phyloP scores from a whole-genome alignment of 2,797 vertebrate species.

The Ficedula albicollis region DNA sequence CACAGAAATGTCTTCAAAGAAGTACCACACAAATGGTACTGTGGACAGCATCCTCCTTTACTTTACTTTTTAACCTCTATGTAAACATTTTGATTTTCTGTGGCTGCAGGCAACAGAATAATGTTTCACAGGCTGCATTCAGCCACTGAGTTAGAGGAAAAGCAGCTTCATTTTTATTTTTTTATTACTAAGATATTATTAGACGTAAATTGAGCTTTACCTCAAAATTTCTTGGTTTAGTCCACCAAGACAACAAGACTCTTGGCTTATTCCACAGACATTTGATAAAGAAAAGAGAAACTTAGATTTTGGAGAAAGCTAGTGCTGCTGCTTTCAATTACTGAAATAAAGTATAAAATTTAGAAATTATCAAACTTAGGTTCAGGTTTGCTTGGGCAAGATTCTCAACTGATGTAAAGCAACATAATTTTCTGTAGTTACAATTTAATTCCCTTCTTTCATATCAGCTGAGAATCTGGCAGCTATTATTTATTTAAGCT shows the following conservation, averaged over 20 bases:
- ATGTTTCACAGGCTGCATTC: background rate
- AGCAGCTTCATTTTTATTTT: background rate
- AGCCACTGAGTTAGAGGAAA: background rate
- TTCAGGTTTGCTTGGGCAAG: background rate
- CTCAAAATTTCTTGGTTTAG: background rate
- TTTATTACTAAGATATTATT: background rate
- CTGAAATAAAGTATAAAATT: slow-evolving; percentile 1
- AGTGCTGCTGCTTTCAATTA: background rate
- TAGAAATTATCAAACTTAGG: background rate
- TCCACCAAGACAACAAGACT: background rate
- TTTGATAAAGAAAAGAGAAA: background rate
- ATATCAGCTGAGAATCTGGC: background rate
- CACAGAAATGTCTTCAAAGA: background rate
- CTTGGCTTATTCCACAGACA: background rate
- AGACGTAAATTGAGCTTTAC: background rate
- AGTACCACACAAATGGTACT: background rate
- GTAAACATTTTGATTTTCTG: background rate
- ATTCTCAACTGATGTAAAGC: slow-evolving; percentile 4
- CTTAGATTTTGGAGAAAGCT: background rate
- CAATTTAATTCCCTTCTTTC: background rate
- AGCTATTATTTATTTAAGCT: background rate
- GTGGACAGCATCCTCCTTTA: background rate
- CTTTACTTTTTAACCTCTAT: background rate
- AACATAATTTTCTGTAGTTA: background rate
- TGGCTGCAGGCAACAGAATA: background rate